Conservation (phyloP, 2,797 vertebrate species). For the Florisuga fusca region DNA sequence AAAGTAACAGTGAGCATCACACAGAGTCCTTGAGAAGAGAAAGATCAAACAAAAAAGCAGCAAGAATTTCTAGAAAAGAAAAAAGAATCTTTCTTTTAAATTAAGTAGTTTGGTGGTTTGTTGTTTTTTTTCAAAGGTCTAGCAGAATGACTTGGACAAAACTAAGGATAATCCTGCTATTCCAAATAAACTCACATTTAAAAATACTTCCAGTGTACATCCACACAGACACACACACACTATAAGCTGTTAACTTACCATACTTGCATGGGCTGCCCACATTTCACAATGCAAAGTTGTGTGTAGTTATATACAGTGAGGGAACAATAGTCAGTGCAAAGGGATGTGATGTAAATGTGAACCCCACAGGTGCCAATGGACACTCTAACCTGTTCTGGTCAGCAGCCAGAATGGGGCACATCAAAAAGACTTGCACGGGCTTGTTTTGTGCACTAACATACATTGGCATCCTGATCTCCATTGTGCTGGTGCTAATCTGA, state of each 20-base stretch:
- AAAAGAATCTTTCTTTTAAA: not conserved
- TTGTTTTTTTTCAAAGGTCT: not conserved
- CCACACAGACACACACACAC: not conserved
- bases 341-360: not conserved
- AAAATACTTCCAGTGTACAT: not conserved
- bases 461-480: not conserved
- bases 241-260: slow-evolving; percentile 52
- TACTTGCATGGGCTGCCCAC: slow-evolving; percentile 22
- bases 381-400: not conserved
- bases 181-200: not conserved
- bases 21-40: slow-evolving; percentile 26
- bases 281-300: not conserved
- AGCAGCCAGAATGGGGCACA: slow-evolving; percentile 3
- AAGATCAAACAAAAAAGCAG: slow-evolving; percentile 20
- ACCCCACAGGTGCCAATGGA: not conserved
- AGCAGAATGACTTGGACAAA: not conserved
- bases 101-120: not conserved
- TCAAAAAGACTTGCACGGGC: not conserved
- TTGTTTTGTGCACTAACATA: not conserved
- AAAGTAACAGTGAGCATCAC: slow-evolving; percentile 54
- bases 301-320: slow-evolving; percentile 25
- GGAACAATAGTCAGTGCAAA: slow-evolving; percentile 54
- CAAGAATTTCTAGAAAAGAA: slow-evolving; percentile 55
- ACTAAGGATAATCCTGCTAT: not conserved
- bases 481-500: slow-evolving; percentile 7